Evolutionary conservation across 2,113 vertebrate species (phyloP), one percentile per base, ranked within the genome.

Genomic region (Silurus glanis): DNA sequence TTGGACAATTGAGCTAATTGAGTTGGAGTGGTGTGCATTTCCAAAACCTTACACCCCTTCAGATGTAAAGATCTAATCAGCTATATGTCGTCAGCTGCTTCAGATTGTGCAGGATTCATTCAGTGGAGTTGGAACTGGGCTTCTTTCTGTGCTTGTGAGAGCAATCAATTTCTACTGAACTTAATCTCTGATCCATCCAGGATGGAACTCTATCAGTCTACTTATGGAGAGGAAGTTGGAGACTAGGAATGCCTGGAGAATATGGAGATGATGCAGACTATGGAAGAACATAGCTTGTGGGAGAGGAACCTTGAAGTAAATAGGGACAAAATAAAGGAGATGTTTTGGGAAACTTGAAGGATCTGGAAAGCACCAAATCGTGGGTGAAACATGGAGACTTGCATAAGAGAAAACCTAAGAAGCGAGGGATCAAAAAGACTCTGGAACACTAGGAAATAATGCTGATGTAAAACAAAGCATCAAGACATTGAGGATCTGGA

Each of bases 1-100:
- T 59, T 72, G 12, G 66, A 47, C 74, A 72, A 83, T 83, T 83
- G 67, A 83, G 67, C 82, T 83, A 72, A 83, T 61, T 83, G 53
- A 64, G 67, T 74, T 74, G 53, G 28, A 83, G 82, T 82, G 80
- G 58, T 82, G 17, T 82, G 13, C 25, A 58, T 80, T 80, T 80
- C 74, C n/a, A 80, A 58, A 80, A 59, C 45, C 25, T 80, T 80
- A 78, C 72, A 47, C 58, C 75, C n/a, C 81, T 53, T 62, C 59
- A 82, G 58, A 55, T 55, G 49, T 56, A 9, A 28, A 79, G 53
- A 58, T 37, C 13, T 59, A 80, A 80, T 80, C 55, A 45, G 25
- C 16, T 0, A 9, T 58, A 58, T 17, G 7, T 79, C 53, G 55
- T 78, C 49, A 78, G 74, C 1, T 25, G 2, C 23, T 74, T 51